These are phyloP conservation scores for Phoebastria nigripes DNA, from an alignment of 2,797 vertebrate species.

Conservation along the genomic window DNA sequence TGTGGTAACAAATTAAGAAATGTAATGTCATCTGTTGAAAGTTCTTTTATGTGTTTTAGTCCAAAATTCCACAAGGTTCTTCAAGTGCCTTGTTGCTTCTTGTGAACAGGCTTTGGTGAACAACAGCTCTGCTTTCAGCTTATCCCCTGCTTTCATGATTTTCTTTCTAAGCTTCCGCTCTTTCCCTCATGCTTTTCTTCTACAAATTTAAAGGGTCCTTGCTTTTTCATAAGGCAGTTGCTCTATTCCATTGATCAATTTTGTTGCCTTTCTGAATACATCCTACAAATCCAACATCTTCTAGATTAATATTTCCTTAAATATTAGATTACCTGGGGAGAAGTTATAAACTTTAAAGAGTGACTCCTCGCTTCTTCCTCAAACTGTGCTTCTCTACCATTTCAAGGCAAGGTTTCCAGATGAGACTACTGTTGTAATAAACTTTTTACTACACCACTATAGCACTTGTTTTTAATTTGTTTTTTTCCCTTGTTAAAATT, in stretches of 20 bases:
- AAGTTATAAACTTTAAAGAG: neutral
- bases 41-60: neutral
- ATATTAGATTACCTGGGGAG: neutral
- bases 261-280: neutral
- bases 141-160: neutral
- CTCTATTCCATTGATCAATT: neutral
- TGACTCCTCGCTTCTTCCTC: neutral
- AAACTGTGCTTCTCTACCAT: neutral
- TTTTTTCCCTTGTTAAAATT: neutral
- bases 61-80: neutral
- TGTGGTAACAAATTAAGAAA: neutral
- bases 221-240: neutral
- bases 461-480: rapidly evolving
- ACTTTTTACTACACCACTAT: neutral
- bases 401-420: neutral
- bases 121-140: neutral
- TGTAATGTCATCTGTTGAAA: neutral
- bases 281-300: neutral
- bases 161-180: neutral
- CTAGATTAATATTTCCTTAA: neutral
- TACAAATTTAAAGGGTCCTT: neutral
- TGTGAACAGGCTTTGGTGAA: neutral
- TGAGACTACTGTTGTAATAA: neutral
- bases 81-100: neutral
- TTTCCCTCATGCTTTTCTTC: neutral